These are phyloP conservation scores for Bombylius major DNA, from an alignment of 2,888 invertebrate genomes.

Conservation along the genomic window DNA sequence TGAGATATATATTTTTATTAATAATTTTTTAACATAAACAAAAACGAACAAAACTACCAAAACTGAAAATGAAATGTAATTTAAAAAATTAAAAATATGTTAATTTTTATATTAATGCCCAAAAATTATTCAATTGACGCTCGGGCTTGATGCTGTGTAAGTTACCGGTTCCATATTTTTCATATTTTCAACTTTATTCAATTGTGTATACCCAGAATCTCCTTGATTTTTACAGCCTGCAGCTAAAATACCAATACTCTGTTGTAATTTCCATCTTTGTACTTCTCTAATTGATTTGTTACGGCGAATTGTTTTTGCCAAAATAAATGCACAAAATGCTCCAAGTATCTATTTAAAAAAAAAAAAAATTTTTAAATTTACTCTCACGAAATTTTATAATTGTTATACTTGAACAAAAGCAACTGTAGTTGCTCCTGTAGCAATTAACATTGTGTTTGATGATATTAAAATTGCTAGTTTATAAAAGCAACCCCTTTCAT, in stretches of 20 bases:
- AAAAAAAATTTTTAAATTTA: conserved; percentile 16
- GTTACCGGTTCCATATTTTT: conserved; percentile 22
- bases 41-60: too few species aligned
- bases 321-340: conserved; percentile 75
- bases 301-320: conserved; percentile 72
- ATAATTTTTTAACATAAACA: too few species aligned
- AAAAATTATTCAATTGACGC: conserved; percentile 25
- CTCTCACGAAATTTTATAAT: neutral
- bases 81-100: too few species aligned
- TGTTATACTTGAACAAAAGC: conserved; percentile 58
- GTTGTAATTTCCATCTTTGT: conserved; percentile 50
- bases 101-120: too few species aligned
- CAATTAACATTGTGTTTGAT: conserved; percentile 57
- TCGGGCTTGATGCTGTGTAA: conserved; percentile 32
- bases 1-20: too few species aligned
- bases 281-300: conserved; percentile 61
- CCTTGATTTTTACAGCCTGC: conserved; percentile 23
- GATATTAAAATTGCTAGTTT: conserved; percentile 49
- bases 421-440: conserved; percentile 65
- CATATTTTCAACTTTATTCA: conserved; percentile 24
- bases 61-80: too few species aligned
- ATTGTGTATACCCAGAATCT: conserved; percentile 30
- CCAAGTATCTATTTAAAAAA: conserved; percentile 61
- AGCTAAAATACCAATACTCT: conserved; percentile 31
- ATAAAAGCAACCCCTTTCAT: conserved; percentile 45